These are phyloP conservation scores for Colletes gigas DNA, from an alignment of 1,140 invertebrate genomes.

Conservation along the genomic window DNA sequence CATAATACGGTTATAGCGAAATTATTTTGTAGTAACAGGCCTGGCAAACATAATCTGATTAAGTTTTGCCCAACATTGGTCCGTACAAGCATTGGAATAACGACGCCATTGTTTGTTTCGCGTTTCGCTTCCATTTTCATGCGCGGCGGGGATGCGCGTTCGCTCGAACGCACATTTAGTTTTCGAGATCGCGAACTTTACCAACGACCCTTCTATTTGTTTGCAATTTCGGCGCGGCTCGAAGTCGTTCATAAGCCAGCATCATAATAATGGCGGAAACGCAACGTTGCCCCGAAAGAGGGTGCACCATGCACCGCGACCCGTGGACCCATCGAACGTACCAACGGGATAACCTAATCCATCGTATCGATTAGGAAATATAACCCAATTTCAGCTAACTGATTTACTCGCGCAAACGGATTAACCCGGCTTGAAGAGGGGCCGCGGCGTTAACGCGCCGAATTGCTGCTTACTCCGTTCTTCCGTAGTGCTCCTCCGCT, in stretches of 20 bases:
- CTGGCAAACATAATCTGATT: too few species aligned
- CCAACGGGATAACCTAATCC: conserved; percentile 64
- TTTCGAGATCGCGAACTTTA: too few species aligned
- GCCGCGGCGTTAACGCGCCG: conserved; percentile 54
- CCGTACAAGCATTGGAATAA: too few species aligned
- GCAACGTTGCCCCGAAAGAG: neutral
- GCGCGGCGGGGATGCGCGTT: too few species aligned
- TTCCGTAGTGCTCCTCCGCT: conserved; percentile 35
- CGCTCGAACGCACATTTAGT: too few species aligned
- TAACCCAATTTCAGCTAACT: conserved; percentile 70
- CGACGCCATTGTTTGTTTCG: too few species aligned
- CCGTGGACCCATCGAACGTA: conserved; percentile 24
- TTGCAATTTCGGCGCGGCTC: too few species aligned
- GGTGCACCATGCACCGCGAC: conserved; percentile 8
- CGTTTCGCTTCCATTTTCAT: too few species aligned
- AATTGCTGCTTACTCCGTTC: conserved; percentile 63
- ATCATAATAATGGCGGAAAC: neutral
- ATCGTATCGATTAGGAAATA: conserved; percentile 72
- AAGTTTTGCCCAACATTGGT: too few species aligned
- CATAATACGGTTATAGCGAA: too few species aligned
- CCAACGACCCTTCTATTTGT: too few species aligned
- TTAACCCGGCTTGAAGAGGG: conserved; percentile 61
- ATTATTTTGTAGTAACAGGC: too few species aligned
- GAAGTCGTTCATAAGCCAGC: neutral
- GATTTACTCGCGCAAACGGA: conserved; percentile 69